phyloP scores from a whole-genome alignment of 2,888 invertebrate genomes.

The Steromphala cineraria region DNA sequence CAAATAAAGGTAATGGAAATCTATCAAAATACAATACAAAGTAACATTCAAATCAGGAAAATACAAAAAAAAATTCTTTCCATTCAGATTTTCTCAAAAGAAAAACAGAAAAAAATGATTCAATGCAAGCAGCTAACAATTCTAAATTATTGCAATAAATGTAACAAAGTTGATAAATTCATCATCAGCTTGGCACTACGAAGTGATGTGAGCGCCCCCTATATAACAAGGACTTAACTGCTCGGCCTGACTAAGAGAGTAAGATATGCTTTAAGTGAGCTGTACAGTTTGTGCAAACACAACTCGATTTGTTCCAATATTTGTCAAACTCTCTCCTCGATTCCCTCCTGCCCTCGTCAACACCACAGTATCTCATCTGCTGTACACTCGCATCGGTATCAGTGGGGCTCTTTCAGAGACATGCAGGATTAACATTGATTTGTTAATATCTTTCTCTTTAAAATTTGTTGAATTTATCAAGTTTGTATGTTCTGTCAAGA shows the following conservation, averaged over 20 bases:
- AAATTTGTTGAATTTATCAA: too few species aligned
- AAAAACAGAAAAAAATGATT: too few species aligned
- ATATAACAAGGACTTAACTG: neutral
- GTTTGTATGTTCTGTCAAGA: too few species aligned
- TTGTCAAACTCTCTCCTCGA: conserved; percentile 13
- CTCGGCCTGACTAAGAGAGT: neutral
- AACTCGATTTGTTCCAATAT: conserved; percentile 31
- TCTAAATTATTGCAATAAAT: neutral
- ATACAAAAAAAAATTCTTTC: too few species aligned
- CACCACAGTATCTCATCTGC: neutral
- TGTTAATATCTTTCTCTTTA: too few species aligned
- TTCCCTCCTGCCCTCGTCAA: neutral
- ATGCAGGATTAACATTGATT: neutral
- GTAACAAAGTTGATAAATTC: neutral
- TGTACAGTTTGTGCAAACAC: conserved; percentile 25
- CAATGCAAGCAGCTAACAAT: too few species aligned
- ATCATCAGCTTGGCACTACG: neutral
- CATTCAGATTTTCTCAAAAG: too few species aligned
- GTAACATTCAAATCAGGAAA: too few species aligned
- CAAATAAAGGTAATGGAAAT: too few species aligned
- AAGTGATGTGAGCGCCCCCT: neutral
- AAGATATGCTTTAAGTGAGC: conserved; percentile 10
- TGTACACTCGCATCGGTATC: neutral
- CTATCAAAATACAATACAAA: too few species aligned
- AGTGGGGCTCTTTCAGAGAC: neutral